phyloP scores from a whole-genome alignment of 2,113 vertebrate genomes.

The Lophius piscatorius region DNA sequence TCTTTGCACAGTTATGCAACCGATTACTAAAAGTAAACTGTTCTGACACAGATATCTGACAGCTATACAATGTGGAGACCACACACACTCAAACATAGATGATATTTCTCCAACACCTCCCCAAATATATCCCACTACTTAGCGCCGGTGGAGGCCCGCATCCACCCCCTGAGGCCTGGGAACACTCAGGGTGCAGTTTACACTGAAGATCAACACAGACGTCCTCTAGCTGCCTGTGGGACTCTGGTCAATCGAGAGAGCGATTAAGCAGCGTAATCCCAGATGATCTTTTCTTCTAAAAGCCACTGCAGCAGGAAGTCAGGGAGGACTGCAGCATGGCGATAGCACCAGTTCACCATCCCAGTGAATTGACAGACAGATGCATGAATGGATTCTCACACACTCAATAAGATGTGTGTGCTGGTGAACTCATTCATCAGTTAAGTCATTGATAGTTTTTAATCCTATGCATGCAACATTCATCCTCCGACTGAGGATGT shows the following conservation, averaged over 20 bases:
- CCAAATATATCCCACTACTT: constrained; percentile 32
- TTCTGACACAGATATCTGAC: constrained; percentile 42
- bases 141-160: background rate
- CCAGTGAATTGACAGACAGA: constrained; percentile 23
- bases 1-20: constrained; percentile 61
- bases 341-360: constrained; percentile 1
- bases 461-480: background rate
- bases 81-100: constrained; percentile 28
- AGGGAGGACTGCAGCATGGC: constrained; percentile 1
- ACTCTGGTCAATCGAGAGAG: constrained; percentile 60
- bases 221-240: constrained; percentile 55
- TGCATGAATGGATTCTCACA: constrained; percentile 33
- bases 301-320: constrained; percentile 46
- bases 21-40: constrained; percentile 55
- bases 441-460: constrained; percentile 9
- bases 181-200: constrained; percentile 31
- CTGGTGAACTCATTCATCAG: constrained; percentile 13
- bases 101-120: constrained; percentile 10
- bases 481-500: background rate
- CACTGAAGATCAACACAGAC: constrained; percentile 47
- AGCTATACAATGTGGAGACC: constrained; percentile 57
- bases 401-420: constrained; percentile 41
- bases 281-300: constrained; percentile 70
- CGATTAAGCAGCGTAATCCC: constrained; percentile 74
- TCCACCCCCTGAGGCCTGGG: background rate